Base-by-base conservation (phyloP, 30 jellyfish, hydroid and myxozoan species). In the Cassiopea xamachana region DNA sequence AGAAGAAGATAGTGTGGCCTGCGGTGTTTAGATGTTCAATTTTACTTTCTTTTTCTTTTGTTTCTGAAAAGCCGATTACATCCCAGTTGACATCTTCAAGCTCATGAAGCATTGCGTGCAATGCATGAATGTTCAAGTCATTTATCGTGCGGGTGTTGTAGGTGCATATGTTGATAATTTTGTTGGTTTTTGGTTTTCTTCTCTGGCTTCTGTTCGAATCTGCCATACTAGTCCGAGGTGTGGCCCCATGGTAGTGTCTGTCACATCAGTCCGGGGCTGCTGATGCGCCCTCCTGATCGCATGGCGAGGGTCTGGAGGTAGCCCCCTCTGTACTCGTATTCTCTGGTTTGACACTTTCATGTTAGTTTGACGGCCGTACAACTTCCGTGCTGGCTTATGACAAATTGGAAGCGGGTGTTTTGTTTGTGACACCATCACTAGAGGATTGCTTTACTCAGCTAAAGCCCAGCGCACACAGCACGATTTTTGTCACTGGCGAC, bases 231-330 rank as follows among this genome's bases (percentile, higher is more conserved):
- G 91, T 82, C 82, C 75, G 91, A 64, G 91, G 84, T 82, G 67
- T 82, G 91, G 46, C 13, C 82, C 82, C 91, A 71, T 82, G 83
- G 82, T 82, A 27, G 47, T 48, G 64, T 82, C 90, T 82, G 90
- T 82, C 82, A 82, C 78, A 79, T 51, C 87, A 79, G 87, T 79
- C 87, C 87, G 76, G 90, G 90, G 83, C 82, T 82, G 82, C 90
- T 82, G 90, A 82, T 82, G 90, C 90, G 18, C 90, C 90, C 82
- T 69, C 90, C 82, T 82, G 90, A 82, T 82, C 90, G 82, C 82
- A 14, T 82, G 82, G 82, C 69, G 82, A 82, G 90, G 90, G 90
- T 59, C 90, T 83, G 82, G 90, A 82, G 90, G 82, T 82, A 83
- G 83, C 82, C 90, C 90, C 90, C 90, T 82, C 90, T 60, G 90